Evolutionary conservation across 1,140 invertebrate genomes (phyloP).

Genomic region (Drosophila ohnishii): DNA sequence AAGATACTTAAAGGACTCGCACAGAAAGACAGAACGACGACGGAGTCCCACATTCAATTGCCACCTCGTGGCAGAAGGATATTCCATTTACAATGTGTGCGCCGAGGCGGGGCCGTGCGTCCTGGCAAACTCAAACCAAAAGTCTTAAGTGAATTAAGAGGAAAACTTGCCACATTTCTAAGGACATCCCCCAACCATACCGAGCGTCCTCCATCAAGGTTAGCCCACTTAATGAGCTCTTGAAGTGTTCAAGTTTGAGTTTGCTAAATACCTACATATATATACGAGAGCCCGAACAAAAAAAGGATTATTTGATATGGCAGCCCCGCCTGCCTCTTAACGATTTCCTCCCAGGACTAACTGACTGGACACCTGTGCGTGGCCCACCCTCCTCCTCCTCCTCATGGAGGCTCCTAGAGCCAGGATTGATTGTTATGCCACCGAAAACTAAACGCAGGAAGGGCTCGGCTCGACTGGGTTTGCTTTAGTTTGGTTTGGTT

Average conservation of each 20-base stretch:
- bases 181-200: slow-evolving; percentile 31
- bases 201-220: slow-evolving; percentile 53
- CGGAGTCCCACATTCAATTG: slow-evolving; percentile 51
- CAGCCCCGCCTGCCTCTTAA: slow-evolving; percentile 50
- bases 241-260: slow-evolving; percentile 62
- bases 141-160: slow-evolving; percentile 80
- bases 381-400: background rate
- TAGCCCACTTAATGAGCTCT: slow-evolving; percentile 70
- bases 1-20: slow-evolving; percentile 68
- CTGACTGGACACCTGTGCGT: slow-evolving; percentile 41
- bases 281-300: slow-evolving; percentile 25
- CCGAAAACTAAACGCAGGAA: slow-evolving; percentile 29
- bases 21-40: slow-evolving; percentile 8
- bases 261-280: slow-evolving; percentile 56
- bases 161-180: slow-evolving; percentile 75
- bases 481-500: slow-evolving; percentile 27
- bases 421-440: slow-evolving; percentile 74
- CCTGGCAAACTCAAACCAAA: slow-evolving; percentile 57
- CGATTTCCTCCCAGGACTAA: slow-evolving; percentile 33
- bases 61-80: slow-evolving; percentile 31
- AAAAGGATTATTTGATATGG: slow-evolving; percentile 74
- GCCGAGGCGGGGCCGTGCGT: slow-evolving; percentile 18
- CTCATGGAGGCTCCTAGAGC: slow-evolving; percentile 35
- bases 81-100: slow-evolving; percentile 62
- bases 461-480: slow-evolving; percentile 19